These are phyloP conservation scores for Drosophila ficusphila DNA, from an alignment of 1,140 invertebrate species.

Conservation along the genomic window DNA sequence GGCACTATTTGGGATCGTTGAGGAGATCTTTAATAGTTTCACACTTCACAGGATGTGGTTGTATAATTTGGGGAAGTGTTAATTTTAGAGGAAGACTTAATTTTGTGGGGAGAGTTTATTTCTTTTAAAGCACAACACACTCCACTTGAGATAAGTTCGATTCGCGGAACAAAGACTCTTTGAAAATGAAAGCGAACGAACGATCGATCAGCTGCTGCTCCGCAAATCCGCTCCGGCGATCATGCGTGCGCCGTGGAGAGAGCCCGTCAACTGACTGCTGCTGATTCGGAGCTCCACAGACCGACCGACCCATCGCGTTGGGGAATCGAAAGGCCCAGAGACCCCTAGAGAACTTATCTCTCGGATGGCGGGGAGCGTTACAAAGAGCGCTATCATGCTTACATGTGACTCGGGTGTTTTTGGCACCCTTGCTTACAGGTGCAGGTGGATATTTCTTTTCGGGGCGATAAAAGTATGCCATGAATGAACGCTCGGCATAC, in stretches of 20 bases:
- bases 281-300: no score
- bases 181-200: slow-evolving; percentile 21
- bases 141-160: not conserved
- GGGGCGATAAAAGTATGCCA: slow-evolving; percentile 10
- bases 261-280: slow-evolving; percentile 44
- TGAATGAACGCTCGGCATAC: slow-evolving; percentile 20
- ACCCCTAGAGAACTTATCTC: slow-evolving; percentile 32
- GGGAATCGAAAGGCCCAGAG: not conserved
- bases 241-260: slow-evolving; percentile 46
- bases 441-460: slow-evolving; percentile 29
- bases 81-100: no score
- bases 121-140: no score
- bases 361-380: slow-evolving; percentile 11
- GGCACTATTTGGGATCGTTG: not conserved
- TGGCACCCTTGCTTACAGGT: slow-evolving; percentile 14
- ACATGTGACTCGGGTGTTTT: slow-evolving; percentile 26
- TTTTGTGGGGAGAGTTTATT: no score
- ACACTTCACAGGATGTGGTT: not conserved
- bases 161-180: slow-evolving; percentile 8
- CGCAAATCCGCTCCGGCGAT: slow-evolving; percentile 40
- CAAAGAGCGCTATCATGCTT: slow-evolving; percentile 38
- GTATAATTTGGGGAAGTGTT: not conserved
- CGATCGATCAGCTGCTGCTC: slow-evolving; percentile 21
- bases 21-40: not conserved
- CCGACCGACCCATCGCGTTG: not conserved